Percentiles rank a stretch among this genome's conserved stretches.
Evolutionary conservation across 2,113 vertebrate species (phyloP).

Genomic region (Python bivittatus): DNA sequence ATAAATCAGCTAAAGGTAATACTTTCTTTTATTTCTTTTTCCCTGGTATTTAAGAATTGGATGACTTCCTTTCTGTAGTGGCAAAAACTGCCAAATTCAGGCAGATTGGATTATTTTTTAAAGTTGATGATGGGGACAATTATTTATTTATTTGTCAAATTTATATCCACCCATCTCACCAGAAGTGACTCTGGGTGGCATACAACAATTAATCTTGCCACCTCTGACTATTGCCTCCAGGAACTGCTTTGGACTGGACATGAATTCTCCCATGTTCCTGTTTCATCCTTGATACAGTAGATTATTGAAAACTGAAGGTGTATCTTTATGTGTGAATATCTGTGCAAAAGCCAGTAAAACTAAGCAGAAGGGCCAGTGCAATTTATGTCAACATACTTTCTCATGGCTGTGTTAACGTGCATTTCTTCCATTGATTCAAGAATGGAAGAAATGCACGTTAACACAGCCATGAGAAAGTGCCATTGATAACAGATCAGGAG

Average conservation of each 20-base stretch:
- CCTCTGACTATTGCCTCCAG: background rate
- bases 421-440: background rate
- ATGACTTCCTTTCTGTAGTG: background rate
- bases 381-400: background rate
- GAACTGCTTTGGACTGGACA: background rate
- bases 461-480: background rate
- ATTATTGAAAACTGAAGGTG: background rate
- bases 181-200: too few relatives aligned
- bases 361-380: background rate
- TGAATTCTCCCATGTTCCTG: background rate
- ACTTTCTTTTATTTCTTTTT: background rate
- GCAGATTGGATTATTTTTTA: background rate
- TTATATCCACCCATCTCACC: too few relatives aligned
- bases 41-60: background rate
- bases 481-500: background rate
- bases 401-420: too few relatives aligned
- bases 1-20: background rate
- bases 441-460: background rate
- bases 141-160: too few relatives aligned
- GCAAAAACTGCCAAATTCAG: background rate
- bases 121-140: background rate
- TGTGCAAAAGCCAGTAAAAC: background rate
- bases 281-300: background rate
- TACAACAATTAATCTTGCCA: background rate
- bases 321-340: background rate